Base-by-base conservation (phyloP, 2,888 invertebrate species). In the Noctuana brunneofusca region DNA sequence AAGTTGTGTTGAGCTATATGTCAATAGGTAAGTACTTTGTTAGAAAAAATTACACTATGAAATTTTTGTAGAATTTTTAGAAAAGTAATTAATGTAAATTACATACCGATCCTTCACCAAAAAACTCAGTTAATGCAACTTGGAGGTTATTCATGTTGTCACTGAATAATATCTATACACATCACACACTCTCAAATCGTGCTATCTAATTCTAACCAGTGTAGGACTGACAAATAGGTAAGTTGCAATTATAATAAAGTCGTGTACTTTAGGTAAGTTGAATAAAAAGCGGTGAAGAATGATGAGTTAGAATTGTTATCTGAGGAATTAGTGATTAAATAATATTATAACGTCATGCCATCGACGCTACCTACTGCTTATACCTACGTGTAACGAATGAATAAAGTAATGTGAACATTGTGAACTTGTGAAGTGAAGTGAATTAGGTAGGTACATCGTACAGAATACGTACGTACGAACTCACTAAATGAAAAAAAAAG, bases 111-210 rank as follows among this genome's bases (percentile, higher is more conserved):
- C 1, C 22, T 4, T 46, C 46, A 54, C 24, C 53, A 54, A 52
- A 52, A 52, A 54, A 54, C 9, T 60, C 60, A 24, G 8, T 16
- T 48, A 60, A 18, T 22, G 52, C 58, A 30, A 30, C 58, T 52
- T 52, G 38, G 18, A 58, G 58, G 58, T 58, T 58, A 58, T 43
- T 52, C 58, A 58, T 58, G 27, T 27, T 58, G 50, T 43, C 41
- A 52, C 55, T 30, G 41, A 55, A 41, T 55, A 41, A 43, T 18
- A 18, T 18, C 11, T 6, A 20, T 18, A 20, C 46, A 54, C 38
- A 11, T 1, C 41, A 41, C 48, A 48, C 48, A 22, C 22, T 22
- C 22, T 4, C 22, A 24, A 48, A 38, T 38, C 38, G 38, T 2
- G 12, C 12, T 35, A 35, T 46, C n/a, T 6, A 16, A n/a, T n/a